Evolutionary conservation across 2,113 vertebrate species (phyloP).

Genomic region (Onychostruthus taczanowskii): DNA sequence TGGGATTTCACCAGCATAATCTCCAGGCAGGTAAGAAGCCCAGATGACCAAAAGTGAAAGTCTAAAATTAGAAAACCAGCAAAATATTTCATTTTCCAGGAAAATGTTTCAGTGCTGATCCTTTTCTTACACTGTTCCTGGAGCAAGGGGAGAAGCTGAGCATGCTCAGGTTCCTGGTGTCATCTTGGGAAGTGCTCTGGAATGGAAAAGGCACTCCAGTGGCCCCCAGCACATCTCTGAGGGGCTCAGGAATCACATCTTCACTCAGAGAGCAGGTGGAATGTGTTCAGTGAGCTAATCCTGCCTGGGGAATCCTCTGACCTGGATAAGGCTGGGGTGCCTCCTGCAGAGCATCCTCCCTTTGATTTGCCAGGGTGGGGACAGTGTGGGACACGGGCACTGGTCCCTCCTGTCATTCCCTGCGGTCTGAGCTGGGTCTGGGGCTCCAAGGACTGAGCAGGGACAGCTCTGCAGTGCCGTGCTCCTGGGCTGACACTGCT

Average conservation of each 20-base stretch:
- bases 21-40: neutral
- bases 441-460: neutral
- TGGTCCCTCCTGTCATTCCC: neutral
- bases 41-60: accelerated
- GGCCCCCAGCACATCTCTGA: neutral
- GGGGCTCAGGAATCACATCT: neutral
- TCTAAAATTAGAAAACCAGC: neutral
- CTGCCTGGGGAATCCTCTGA: neutral
- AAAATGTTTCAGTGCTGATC: neutral
- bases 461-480: neutral
- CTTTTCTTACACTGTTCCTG: accelerated
- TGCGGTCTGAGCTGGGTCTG: neutral
- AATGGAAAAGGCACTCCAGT: neutral
- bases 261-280: neutral
- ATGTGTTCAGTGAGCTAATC: neutral
- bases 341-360: neutral
- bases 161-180: neutral
- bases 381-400: neutral
- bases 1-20: accelerated
- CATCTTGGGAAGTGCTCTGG: neutral
- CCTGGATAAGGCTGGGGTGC: neutral
- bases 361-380: neutral
- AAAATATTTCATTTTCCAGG: neutral
- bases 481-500: neutral
- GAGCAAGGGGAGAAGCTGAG: neutral